Percentiles rank a stretch among this genome's conserved stretches.
These are phyloP conservation scores for Miltochrista miniata DNA, from an alignment of 2,888 invertebrate species.

Conservation along the genomic window DNA sequence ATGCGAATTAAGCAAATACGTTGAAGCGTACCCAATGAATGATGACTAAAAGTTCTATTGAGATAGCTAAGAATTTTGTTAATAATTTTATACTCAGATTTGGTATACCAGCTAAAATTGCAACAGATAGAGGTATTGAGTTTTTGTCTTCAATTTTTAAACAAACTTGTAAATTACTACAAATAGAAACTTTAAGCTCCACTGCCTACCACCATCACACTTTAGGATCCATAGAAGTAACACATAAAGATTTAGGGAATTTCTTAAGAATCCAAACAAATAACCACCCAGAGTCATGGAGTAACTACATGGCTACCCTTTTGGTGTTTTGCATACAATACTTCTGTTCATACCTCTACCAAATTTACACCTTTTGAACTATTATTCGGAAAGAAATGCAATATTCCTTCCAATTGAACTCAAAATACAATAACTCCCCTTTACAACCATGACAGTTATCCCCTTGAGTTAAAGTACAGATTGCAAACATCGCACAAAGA, in stretches of 20 bases:
- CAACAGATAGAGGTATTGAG: slow-evolving; percentile 1
- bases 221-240: background rate
- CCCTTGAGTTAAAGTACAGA: slow-evolving; percentile 4
- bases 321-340: background rate
- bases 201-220: background rate
- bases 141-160: background rate
- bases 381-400: background rate
- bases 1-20: background rate
- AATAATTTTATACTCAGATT: slow-evolving; percentile 3
- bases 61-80: background rate
- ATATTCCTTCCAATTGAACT: background rate
- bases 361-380: background rate
- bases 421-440: background rate
- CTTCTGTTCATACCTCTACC: background rate
- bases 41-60: background rate
- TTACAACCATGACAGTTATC: background rate
- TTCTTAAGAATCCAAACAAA: background rate
- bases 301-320: background rate
- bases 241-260: background rate
- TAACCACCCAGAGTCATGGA: background rate
- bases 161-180: background rate
- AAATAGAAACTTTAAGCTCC: slow-evolving; percentile 1
- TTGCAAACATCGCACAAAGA: background rate
- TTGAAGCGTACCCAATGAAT: background rate
- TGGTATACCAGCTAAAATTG: background rate